Evolutionary conservation across 2,113 vertebrate species (phyloP).

Genomic region (Cathartes aura): DNA sequence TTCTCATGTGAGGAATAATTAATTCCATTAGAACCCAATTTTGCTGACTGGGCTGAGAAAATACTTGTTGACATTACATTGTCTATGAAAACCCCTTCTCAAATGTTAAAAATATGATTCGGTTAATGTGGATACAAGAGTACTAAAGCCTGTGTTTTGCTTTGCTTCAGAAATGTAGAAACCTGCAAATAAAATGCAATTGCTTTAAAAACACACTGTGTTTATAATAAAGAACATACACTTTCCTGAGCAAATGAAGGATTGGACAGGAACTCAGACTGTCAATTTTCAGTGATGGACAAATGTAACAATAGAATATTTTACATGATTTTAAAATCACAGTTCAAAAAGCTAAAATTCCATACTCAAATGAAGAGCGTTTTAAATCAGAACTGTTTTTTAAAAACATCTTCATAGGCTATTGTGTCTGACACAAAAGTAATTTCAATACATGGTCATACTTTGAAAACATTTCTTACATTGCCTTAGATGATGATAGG

Average conservation of each 20-base stretch:
- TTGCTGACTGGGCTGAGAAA: neutral
- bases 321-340: neutral
- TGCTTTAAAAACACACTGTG: neutral
- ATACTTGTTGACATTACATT: neutral
- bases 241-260: neutral
- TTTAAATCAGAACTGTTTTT: neutral
- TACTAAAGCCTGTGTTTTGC: neutral
- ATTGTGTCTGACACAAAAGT: neutral
- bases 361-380: neutral
- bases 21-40: neutral
- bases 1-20: neutral
- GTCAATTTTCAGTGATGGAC: neutral
- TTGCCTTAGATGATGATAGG: neutral
- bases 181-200: neutral
- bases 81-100: neutral
- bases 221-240: neutral
- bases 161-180: neutral
- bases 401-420: neutral
- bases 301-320: neutral
- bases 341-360: neutral
- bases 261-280: neutral
- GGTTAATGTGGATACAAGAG: neutral
- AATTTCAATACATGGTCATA: neutral
- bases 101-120: neutral
- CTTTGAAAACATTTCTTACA: neutral